Percentiles rank a stretch among this genome's conserved stretches.
Conservation (phyloP, 1,140 invertebrate genomes). For the Stenopsyche tienmushanensis region DNA sequence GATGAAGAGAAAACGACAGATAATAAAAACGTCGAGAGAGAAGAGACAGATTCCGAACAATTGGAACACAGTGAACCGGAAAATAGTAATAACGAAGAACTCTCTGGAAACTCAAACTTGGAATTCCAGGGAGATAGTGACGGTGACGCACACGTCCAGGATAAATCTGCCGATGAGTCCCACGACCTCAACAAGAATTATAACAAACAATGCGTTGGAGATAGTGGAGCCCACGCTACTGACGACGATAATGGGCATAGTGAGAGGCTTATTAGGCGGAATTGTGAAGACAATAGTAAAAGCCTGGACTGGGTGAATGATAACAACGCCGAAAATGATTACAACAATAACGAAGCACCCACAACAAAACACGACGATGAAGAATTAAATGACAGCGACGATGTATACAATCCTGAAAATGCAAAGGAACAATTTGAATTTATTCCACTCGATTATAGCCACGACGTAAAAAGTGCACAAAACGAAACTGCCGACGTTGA, state of each 20-base stretch:
- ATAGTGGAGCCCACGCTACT: constrained; percentile 13
- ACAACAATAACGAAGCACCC: constrained; percentile 1
- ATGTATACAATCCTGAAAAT: constrained; percentile 21
- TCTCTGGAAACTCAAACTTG: constrained; percentile 30
- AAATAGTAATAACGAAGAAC: constrained; percentile 36
- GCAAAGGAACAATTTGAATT: constrained; percentile 54
- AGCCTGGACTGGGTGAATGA: constrained; percentile 34
- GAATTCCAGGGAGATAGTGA: constrained; percentile 20
- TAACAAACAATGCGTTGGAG: constrained; percentile 7
- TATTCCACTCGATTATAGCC: constrained; percentile 53
- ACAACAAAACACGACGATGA: constrained; percentile 1
- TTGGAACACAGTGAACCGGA: constrained; percentile 18
- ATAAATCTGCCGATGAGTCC: constrained; percentile 27
- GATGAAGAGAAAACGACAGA: constrained; percentile 32
- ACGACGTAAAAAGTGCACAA: constrained; percentile 43
- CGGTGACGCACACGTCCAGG: constrained; percentile 22
- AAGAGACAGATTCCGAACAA: constrained; percentile 19
- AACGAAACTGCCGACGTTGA: constrained; percentile 30
- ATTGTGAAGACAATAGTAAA: constrained; percentile 28
- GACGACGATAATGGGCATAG: constrained; percentile 17
- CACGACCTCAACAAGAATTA: constrained; percentile 20
- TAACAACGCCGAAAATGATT: constrained; percentile 1
- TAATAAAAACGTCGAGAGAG: constrained; percentile 15
- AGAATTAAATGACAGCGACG: neutral
- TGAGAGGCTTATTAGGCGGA: constrained; percentile 31